Conservation (phyloP, 2,797 vertebrate species). For the Orestias chungarensis region DNA sequence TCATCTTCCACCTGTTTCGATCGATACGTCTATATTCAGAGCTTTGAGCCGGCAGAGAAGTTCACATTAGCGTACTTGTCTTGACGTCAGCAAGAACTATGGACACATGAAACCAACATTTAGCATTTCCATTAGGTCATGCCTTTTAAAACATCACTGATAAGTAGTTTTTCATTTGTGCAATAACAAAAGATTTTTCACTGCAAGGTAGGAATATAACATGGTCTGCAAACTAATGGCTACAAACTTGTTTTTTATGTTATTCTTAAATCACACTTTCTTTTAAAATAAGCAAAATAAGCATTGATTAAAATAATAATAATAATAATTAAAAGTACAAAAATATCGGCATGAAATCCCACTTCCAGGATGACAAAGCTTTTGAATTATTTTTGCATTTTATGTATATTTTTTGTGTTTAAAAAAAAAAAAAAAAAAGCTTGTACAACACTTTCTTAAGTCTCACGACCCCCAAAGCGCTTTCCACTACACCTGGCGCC, state of each 20-base stretch:
- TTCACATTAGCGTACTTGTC: slow-evolving; percentile 9
- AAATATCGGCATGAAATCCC: too few species aligned
- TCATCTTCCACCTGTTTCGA: slow-evolving; percentile 21
- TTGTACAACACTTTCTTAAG: too few species aligned
- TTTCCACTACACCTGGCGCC: too few species aligned
- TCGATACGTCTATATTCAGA: slow-evolving; percentile 59
- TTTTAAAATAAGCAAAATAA: not conserved
- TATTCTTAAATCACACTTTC: not conserved
- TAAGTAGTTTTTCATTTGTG: not conserved
- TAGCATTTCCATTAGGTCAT: not conserved
- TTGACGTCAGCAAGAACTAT: not conserved
- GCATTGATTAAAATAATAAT: too few species aligned
- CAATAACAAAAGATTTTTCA: not conserved
- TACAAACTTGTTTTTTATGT: not conserved
- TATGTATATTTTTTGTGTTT: too few species aligned
- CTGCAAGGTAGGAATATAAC: not conserved
- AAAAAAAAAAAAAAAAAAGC: too few species aligned
- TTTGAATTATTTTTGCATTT: too few species aligned
- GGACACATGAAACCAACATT: not conserved
- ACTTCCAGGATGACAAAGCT: too few species aligned
- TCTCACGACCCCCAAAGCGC: too few species aligned
- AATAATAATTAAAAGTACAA: not conserved
- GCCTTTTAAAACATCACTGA: not conserved
- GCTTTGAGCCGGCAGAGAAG: slow-evolving; percentile 32
- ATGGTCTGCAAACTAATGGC: not conserved